A percentile compares a stretch with the other conserved stretches of the same genome.
These are phyloP conservation scores for Hesperophylax magnus DNA, from an alignment of 1,140 invertebrate species.

Conservation along the genomic window DNA sequence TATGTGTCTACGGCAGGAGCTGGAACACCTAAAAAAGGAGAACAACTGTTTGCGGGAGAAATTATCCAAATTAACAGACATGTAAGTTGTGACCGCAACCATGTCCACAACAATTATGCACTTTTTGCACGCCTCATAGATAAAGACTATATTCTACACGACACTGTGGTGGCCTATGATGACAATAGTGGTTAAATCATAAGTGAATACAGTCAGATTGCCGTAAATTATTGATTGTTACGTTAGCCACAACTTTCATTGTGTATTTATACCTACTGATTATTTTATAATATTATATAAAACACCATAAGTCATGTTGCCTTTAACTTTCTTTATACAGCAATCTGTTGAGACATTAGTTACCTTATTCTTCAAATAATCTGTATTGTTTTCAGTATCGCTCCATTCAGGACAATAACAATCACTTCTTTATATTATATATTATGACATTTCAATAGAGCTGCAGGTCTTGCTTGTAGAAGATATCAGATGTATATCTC, in stretches of 20 bases:
- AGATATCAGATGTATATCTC: not conserved
- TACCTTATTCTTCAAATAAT: too few relatives aligned
- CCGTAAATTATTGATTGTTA: slow-evolving; percentile 31
- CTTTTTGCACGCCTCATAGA: slow-evolving; percentile 44
- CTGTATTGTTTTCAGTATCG: too few relatives aligned
- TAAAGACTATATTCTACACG: slow-evolving; percentile 40
- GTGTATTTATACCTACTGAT: slow-evolving; percentile 12
- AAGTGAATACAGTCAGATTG: slow-evolving; percentile 36
- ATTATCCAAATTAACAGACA: slow-evolving; percentile 88
- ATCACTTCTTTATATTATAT: too few relatives aligned
- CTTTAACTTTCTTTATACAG: slow-evolving; percentile 4
- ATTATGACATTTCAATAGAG: not conserved
- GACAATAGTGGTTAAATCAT: slow-evolving; percentile 38
- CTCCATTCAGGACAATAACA: too few relatives aligned
- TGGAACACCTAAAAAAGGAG: slow-evolving; percentile 92
- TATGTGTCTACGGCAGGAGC: slow-evolving; percentile 86
- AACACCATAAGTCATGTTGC: slow-evolving; percentile 20
- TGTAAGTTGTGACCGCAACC: slow-evolving; percentile 69
- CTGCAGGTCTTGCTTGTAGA: slow-evolving; percentile 20
- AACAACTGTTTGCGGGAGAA: slow-evolving; percentile 89
- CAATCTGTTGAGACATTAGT: not conserved
- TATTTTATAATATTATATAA: slow-evolving; percentile 17
- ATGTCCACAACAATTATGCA: slow-evolving; percentile 24
- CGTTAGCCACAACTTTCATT: slow-evolving; percentile 21
- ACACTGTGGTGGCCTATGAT: slow-evolving; percentile 35